phyloP scores from a whole-genome alignment of 2,888 invertebrate species.

The Ellobium chinense region DNA sequence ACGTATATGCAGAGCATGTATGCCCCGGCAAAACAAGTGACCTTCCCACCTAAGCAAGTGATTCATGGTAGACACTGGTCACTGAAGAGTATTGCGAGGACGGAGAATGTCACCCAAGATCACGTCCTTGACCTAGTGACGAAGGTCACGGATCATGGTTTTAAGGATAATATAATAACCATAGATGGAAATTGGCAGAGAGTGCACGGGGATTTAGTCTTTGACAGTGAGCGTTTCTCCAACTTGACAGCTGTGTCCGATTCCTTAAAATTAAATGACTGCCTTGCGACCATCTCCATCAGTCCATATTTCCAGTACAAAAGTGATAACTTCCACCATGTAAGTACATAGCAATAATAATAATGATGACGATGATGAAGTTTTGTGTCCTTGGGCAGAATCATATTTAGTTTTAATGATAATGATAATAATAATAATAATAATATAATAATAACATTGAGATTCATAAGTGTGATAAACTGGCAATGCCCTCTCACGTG shows the following conservation, averaged over 20 bases:
- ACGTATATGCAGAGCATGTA: slow-evolving; percentile 35
- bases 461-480: no score
- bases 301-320: slow-evolving; percentile 63
- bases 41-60: slow-evolving; percentile 81
- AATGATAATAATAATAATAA: no score
- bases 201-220: slow-evolving; percentile 89
- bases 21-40: neutral
- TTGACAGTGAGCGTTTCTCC: slow-evolving; percentile 81
- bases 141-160: neutral
- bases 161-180: neutral
- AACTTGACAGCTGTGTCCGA: slow-evolving; percentile 57
- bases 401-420: no score
- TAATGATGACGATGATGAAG: no score
- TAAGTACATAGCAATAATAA: no score
- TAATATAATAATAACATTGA: no score
- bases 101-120: slow-evolving; percentile 19
- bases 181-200: slow-evolving; percentile 92
- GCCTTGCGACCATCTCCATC: slow-evolving; percentile 55
- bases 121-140: slow-evolving; percentile 12
- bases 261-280: slow-evolving; percentile 42
- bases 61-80: slow-evolving; percentile 92
- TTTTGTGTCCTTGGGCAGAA: no score
- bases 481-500: no score
- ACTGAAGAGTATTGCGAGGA: slow-evolving; percentile 70
- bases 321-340: slow-evolving; percentile 30